A percentile compares a stretch with the other conserved stretches of the same genome.
These are phyloP conservation scores for Amphiprion clarkii DNA, from an alignment of 2,797 vertebrate species.

Conservation along the genomic window DNA sequence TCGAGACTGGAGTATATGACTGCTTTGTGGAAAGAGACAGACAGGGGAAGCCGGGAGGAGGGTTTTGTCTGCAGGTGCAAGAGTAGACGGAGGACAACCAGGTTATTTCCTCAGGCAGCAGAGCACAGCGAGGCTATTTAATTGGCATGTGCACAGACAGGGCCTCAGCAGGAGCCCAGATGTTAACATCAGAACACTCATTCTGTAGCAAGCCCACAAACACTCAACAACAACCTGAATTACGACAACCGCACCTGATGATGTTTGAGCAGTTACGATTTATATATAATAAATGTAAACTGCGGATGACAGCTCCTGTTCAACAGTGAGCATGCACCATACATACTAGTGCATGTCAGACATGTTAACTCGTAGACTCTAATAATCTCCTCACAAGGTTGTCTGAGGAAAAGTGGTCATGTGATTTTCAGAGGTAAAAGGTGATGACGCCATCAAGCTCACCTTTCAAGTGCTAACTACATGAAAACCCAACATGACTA, in stretches of 20 bases:
- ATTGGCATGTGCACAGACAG: slow-evolving; percentile 38
- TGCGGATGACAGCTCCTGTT: slow-evolving; percentile 24
- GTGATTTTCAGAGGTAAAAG: background rate
- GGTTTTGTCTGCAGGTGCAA: slow-evolving; percentile 72
- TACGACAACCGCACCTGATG: background rate
- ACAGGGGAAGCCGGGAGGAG: slow-evolving; percentile 38
- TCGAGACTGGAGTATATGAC: slow-evolving; percentile 20
- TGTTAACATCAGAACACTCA: slow-evolving; percentile 17
- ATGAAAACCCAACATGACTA: background rate
- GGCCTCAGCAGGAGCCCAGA: slow-evolving; percentile 8
- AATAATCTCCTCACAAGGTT: slow-evolving; percentile 33
- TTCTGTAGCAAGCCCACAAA: background rate
- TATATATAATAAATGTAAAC: background rate
- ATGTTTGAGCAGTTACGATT: background rate
- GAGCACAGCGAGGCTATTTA: slow-evolving; percentile 47
- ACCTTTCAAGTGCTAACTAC: background rate
- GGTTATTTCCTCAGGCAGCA: slow-evolving; percentile 68
- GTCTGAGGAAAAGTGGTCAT: slow-evolving; percentile 28
- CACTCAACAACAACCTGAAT: background rate
- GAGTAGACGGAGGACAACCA: slow-evolving; percentile 42
- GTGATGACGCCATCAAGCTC: background rate
- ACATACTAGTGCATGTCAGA: slow-evolving; percentile 8
- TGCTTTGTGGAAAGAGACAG: slow-evolving; percentile 28
- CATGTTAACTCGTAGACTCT: slow-evolving; percentile 11
- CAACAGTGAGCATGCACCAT: background rate